These are phyloP conservation scores for Caloenas nicobarica DNA, from an alignment of 2,113 vertebrate species.

Conservation along the genomic window DNA sequence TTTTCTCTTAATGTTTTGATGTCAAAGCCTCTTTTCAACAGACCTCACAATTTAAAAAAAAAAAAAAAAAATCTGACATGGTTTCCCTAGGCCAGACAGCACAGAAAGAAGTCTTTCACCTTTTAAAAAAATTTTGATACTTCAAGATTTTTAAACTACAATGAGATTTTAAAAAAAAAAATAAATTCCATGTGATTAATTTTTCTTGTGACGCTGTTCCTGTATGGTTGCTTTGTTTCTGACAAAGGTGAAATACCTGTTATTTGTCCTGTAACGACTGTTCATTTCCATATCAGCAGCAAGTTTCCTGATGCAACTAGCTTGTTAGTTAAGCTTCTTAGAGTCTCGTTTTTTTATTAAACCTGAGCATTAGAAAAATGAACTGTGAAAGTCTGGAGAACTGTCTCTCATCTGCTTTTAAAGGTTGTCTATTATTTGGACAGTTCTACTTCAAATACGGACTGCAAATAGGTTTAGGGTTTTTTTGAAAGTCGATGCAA, in stretches of 20 bases:
- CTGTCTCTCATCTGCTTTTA: not conserved
- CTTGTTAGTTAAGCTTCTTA: not conserved
- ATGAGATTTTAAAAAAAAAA: not conserved
- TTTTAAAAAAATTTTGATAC: not conserved
- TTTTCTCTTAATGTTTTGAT: not conserved
- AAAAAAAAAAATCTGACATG: no score
- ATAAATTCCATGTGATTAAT: not conserved
- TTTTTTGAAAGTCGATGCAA: not conserved
- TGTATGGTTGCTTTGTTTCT: not conserved
- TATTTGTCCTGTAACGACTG: not conserved
- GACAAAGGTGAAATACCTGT: not conserved
- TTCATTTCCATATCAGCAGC: not conserved
- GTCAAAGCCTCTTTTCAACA: not conserved
- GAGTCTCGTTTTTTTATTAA: not conserved
- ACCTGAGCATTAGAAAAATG: not conserved
- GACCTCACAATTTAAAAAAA: not conserved
- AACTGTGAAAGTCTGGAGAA: not conserved
- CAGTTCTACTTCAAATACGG: not conserved
- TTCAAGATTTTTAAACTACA: not conserved
- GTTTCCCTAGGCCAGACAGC: not conserved
- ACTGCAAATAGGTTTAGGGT: not conserved
- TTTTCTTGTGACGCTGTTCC: not conserved
- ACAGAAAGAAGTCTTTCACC: not conserved
- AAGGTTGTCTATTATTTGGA: not conserved
- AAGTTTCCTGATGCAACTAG: not conserved